Percentiles rank a stretch among this genome's conserved stretches.
Evolutionary conservation across 2,797 vertebrate species (phyloP).

Genomic region (Eulemur albifrons): DNA sequence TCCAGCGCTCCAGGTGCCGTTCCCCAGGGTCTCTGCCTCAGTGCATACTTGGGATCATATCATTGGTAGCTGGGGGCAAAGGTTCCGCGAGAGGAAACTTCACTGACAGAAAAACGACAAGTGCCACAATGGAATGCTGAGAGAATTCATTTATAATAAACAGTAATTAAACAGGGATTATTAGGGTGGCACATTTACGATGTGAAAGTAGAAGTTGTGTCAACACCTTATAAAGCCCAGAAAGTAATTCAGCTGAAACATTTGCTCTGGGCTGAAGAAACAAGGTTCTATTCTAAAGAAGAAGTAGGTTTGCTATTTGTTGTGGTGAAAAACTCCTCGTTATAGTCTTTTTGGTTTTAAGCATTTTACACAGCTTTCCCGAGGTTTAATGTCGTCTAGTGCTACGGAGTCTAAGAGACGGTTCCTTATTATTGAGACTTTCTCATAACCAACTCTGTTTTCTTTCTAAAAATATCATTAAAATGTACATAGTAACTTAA

Average conservation of each 20-base stretch:
- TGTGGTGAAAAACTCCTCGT: not conserved
- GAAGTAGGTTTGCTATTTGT: not conserved
- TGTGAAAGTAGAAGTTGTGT: constrained; percentile 75
- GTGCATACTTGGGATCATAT: constrained; percentile 51
- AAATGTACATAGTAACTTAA: not conserved
- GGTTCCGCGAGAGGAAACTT: constrained; percentile 72
- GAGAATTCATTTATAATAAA: constrained; percentile 83
- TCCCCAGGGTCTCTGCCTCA: constrained; percentile 58
- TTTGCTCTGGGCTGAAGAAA: constrained; percentile 68
- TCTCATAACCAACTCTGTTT: not conserved
- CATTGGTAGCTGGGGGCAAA: constrained; percentile 68
- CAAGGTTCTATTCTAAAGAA: constrained; percentile 52
- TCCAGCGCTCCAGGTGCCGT: constrained; percentile 57
- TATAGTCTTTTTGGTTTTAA: not conserved
- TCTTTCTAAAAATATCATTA: not conserved
- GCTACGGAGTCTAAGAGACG: not conserved
- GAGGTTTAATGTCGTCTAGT: not conserved
- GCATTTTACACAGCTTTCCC: not conserved
- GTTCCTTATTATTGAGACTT: not conserved
- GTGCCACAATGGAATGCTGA: constrained; percentile 68
- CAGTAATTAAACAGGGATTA: constrained; percentile 83
- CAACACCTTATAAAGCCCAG: constrained; percentile 78
- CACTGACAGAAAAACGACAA: constrained; percentile 80
- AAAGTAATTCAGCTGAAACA: constrained; percentile 74
- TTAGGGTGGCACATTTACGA: constrained; percentile 78